phyloP scores from a whole-genome alignment of 2,113 vertebrate genomes.

The Neotoma lepida region DNA sequence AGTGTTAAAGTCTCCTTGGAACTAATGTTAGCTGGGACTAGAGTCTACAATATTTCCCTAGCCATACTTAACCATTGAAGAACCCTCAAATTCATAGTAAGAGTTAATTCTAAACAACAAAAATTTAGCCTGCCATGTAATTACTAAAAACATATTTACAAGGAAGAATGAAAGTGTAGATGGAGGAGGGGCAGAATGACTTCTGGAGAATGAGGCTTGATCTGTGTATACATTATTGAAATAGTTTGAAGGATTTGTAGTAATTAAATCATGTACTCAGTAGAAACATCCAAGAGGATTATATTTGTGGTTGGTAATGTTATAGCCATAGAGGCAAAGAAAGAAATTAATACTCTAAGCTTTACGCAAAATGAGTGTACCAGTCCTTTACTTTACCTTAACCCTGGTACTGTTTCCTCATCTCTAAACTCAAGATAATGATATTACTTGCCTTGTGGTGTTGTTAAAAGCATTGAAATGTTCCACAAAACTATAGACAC shows the following conservation, averaged over 20 bases:
- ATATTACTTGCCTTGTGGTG: not conserved
- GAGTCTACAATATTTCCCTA: not conserved
- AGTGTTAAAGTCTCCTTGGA: constrained; percentile 5
- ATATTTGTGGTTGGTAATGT: not conserved
- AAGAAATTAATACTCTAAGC: not conserved
- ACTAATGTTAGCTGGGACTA: not conserved
- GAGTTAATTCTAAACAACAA: not conserved
- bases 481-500: constrained; percentile 1
- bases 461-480: not conserved
- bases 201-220: not conserved
- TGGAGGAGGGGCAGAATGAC: not conserved
- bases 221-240: not conserved
- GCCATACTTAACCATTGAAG: not conserved
- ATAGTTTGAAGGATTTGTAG: constrained; percentile 22
- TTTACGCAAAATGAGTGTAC: not conserved
- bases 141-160: constrained; percentile 2
- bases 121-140: not conserved
- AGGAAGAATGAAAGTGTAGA: constrained; percentile 15
- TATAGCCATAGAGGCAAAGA: constrained; percentile 28
- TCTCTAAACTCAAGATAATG: not conserved
- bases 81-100: not conserved
- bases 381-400: not conserved
- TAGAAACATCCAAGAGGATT: constrained; percentile 14
- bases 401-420: not conserved
- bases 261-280: not conserved